Percentiles rank a stretch among this genome's conserved stretches.
These are phyloP conservation scores for Oncorhynchus mykiss DNA, from an alignment of 2,113 vertebrate species.

Conservation along the genomic window DNA sequence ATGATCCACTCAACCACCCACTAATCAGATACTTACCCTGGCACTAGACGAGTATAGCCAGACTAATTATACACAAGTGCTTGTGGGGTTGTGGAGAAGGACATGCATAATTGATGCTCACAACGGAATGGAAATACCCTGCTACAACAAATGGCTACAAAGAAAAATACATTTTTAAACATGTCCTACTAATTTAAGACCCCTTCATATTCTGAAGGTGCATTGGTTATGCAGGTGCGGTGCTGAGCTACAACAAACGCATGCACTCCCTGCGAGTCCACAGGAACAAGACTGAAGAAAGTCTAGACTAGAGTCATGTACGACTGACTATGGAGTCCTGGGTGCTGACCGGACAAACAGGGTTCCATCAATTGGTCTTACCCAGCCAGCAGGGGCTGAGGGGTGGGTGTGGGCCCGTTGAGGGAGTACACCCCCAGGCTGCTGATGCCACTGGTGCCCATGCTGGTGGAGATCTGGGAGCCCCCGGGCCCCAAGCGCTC, in stretches of 20 bases:
- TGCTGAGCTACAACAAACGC: too few relatives aligned
- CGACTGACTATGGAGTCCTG: background rate
- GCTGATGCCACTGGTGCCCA: conserved; percentile 93
- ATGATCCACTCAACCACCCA: background rate
- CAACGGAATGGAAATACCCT: background rate
- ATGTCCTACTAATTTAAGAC: too few relatives aligned
- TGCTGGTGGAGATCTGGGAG: conserved; percentile 75
- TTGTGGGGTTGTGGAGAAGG: background rate
- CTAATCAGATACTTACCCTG: background rate
- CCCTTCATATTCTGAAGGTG: background rate
- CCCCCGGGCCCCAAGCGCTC: conserved; percentile 72
- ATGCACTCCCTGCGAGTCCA: too few relatives aligned
- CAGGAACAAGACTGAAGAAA: too few relatives aligned
- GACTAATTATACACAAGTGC: background rate
- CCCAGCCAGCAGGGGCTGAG: conserved; percentile 86
- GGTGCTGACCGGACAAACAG: background rate
- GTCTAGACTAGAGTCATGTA: background rate
- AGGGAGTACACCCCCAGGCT: conserved; percentile 84
- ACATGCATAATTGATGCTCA: conserved; percentile 3
- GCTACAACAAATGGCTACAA: conserved; percentile 24
- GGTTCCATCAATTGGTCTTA: conserved; percentile 51
- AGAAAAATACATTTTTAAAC: too few relatives aligned
- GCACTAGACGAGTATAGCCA: background rate
- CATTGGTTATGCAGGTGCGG: too few relatives aligned
- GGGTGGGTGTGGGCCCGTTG: conserved; percentile 83